phyloP scores from a whole-genome alignment of 2,888 invertebrate species.

The Lasioglossum oenotherae region DNA sequence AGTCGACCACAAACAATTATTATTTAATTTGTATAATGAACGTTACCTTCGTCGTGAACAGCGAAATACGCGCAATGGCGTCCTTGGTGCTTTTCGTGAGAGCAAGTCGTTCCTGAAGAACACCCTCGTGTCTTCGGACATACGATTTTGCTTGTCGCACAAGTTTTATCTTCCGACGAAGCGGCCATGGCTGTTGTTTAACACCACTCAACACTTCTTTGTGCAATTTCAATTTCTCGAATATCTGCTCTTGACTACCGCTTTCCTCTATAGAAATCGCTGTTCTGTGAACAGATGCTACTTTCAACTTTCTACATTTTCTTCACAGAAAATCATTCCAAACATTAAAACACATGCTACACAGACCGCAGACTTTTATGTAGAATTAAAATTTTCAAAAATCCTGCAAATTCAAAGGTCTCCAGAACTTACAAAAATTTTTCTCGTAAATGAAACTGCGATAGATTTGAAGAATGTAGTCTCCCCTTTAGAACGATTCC shows the following conservation, averaged over 20 bases:
- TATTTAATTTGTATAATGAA: no score
- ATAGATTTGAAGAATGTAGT: no score
- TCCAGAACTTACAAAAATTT: no score
- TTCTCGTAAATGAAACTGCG: no score
- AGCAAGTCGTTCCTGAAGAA: constrained; percentile 94
- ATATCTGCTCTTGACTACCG: constrained; percentile 92
- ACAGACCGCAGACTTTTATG: no score
- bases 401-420: no score
- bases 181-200: constrained; percentile 93
- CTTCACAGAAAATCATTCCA: background rate
- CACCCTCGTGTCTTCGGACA: constrained; percentile 95
- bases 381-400: no score
- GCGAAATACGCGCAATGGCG: constrained; percentile 93
- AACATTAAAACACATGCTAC: no score
- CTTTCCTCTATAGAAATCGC: constrained; percentile 92
- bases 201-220: constrained; percentile 96
- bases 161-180: constrained; percentile 92
- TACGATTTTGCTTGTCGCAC: constrained; percentile 94
- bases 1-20: no score
- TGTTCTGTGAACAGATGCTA: constrained; percentile 85
- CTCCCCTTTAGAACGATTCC: no score
- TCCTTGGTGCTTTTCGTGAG: constrained; percentile 94
- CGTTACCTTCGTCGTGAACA: constrained; percentile 91
- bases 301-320: background rate
- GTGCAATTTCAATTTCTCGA: constrained; percentile 95